These are phyloP conservation scores for Athripsodes cinereus DNA, from an alignment of 2,888 invertebrate species.

Conservation along the genomic window DNA sequence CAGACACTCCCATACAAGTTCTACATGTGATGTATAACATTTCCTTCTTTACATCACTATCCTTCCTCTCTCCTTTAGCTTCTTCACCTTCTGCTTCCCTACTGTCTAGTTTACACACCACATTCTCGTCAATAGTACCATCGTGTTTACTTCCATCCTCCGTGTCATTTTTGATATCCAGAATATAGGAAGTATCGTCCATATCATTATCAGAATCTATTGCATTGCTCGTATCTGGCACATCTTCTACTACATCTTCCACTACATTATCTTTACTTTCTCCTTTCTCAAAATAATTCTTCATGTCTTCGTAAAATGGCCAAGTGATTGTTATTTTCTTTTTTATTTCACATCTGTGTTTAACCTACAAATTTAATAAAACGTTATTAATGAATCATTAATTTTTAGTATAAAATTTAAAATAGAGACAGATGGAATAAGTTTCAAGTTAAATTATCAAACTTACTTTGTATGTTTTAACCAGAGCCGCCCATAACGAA, in stretches of 20 bases:
- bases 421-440: background rate
- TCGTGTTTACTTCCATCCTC: background rate
- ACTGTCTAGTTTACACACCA: too few relatives aligned
- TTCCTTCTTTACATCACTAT: constrained; percentile 9
- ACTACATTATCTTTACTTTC: constrained; percentile 1
- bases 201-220: background rate
- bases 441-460: too few relatives aligned
- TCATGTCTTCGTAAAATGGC: constrained; percentile 23
- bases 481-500: constrained; percentile 17
- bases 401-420: too few relatives aligned
- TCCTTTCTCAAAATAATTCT: constrained; percentile 19
- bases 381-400: too few relatives aligned
- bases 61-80: background rate
- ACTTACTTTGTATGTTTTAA: constrained; percentile 20
- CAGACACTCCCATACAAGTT: constrained; percentile 18
- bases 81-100: background rate
- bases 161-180: background rate
- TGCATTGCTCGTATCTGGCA: constrained; percentile 2
- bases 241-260: background rate
- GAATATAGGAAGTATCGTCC: background rate
- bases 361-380: constrained; percentile 17
- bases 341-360: constrained; percentile 15
- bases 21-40: constrained; percentile 10
- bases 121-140: background rate
- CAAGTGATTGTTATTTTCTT: constrained; percentile 11